Percentiles rank a stretch among this genome's conserved stretches.
These are phyloP conservation scores for Acanthococcus lagerstroemiae DNA, from an alignment of 2,888 invertebrate genomes.

Conservation along the genomic window DNA sequence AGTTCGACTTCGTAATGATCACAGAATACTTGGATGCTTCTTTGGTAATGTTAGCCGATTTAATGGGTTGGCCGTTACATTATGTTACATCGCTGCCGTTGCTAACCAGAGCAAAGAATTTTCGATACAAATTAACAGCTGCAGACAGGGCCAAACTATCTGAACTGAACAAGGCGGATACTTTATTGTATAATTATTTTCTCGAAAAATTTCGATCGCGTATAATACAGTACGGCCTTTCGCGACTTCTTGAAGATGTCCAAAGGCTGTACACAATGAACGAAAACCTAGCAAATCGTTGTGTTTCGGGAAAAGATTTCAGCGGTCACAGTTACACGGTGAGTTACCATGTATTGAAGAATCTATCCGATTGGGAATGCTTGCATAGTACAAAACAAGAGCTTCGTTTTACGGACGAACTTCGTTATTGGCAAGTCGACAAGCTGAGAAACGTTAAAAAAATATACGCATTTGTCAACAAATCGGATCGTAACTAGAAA, in stretches of 20 bases:
- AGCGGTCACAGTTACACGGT: not conserved
- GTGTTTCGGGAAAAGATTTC: not conserved
- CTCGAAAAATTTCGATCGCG: not conserved
- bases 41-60: slow-evolving; percentile 35
- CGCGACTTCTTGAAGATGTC: not conserved
- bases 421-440: too few relatives aligned
- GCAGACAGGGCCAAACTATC: not conserved
- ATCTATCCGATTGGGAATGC: slow-evolving; percentile 1
- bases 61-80: slow-evolving; percentile 37
- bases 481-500: too few relatives aligned
- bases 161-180: slow-evolving; percentile 2
- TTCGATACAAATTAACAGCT: not conserved
- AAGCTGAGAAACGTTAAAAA: too few relatives aligned
- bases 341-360: slow-evolving; percentile 1
- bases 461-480: too few relatives aligned
- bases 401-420: not conserved
- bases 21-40: slow-evolving; percentile 37
- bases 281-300: not conserved
- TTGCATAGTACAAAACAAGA: not conserved
- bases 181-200: not conserved
- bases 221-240: not conserved
- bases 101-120: not conserved
- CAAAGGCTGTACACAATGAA: not conserved
- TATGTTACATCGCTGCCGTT: slow-evolving; percentile 31
- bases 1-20: slow-evolving; percentile 38